Percentiles rank a stretch among this genome's conserved stretches.
phyloP scores from a whole-genome alignment of 2,797 vertebrate genomes.

The Knipowitschia caucasica region DNA sequence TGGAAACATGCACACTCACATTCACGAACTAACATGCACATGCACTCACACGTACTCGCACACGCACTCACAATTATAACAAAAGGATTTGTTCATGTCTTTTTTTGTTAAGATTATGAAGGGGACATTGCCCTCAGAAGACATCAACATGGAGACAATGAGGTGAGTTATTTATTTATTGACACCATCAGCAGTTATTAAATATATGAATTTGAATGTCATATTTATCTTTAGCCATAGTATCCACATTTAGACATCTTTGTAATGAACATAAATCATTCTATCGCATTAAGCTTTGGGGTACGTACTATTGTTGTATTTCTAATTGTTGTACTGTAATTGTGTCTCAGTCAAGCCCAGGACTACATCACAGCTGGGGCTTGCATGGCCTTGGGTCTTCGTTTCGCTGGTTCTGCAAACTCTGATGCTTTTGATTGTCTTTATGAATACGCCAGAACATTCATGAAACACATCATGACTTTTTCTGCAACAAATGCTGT shows the following conservation, averaged over 20 bases:
- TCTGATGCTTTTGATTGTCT: conserved; percentile 94
- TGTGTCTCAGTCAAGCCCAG: conserved; percentile 86
- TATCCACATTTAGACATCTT: background rate
- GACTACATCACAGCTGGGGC: conserved; percentile 97
- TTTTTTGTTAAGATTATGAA: conserved; percentile 83
- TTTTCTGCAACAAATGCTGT: conserved; percentile 85
- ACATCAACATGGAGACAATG: conserved; percentile 93
- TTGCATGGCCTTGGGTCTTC: conserved; percentile 91
- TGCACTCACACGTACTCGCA: too few relatives aligned
- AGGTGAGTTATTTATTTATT: conserved; percentile 86
- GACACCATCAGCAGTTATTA: too few relatives aligned
- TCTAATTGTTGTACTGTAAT: background rate
- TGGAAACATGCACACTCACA: too few relatives aligned
- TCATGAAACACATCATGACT: conserved; percentile 87
- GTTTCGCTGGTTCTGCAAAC: conserved; percentile 96
- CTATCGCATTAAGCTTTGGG: too few relatives aligned
- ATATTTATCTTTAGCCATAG: background rate
- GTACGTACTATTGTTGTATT: too few relatives aligned
- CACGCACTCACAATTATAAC: too few relatives aligned
- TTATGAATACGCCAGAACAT: conserved; percentile 90
- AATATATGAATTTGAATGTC: too few relatives aligned
- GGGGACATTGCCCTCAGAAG: conserved; percentile 85
- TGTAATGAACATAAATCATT: too few relatives aligned
- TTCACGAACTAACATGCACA: too few relatives aligned
- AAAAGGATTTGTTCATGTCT: background rate